Conservation (phyloP, 2,113 vertebrate genomes). For the Cisticola juncidis region DNA sequence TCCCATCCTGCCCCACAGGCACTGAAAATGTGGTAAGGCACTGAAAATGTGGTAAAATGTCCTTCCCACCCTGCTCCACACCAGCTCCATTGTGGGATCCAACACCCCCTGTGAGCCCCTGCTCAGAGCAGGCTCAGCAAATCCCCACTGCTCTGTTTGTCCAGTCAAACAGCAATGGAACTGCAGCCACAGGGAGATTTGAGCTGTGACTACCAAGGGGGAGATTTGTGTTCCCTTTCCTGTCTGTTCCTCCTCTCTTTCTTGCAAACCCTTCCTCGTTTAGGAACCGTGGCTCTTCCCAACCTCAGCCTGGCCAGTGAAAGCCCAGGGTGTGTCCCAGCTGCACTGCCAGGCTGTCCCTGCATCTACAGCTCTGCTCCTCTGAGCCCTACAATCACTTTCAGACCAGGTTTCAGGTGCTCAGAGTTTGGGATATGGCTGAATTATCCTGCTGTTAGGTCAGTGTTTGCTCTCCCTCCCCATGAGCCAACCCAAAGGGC, state of each 20-base stretch:
- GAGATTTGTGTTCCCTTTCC: background rate
- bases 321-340: background rate
- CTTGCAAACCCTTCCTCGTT: background rate
- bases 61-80: background rate
- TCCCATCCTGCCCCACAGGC: background rate
- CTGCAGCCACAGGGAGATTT: background rate
- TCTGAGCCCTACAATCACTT: background rate
- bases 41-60: constrained; percentile 26
- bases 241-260: background rate
- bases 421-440: background rate
- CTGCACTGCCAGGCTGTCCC: background rate
- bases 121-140: constrained; percentile 11
- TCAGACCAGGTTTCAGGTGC: background rate
- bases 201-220: background rate
- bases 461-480: background rate
- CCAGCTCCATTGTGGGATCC: constrained; percentile 18
- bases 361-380: background rate
- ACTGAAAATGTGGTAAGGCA: constrained; percentile 56
- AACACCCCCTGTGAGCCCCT: background rate
- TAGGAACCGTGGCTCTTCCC: background rate
- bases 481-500: background rate
- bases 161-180: background rate
- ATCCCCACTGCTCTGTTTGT: background rate
- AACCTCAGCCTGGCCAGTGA: background rate
- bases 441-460: no score